Percentiles rank a stretch among this genome's conserved stretches.
phyloP scores from a whole-genome alignment of 2,797 vertebrate genomes.

The Anableps anableps region DNA sequence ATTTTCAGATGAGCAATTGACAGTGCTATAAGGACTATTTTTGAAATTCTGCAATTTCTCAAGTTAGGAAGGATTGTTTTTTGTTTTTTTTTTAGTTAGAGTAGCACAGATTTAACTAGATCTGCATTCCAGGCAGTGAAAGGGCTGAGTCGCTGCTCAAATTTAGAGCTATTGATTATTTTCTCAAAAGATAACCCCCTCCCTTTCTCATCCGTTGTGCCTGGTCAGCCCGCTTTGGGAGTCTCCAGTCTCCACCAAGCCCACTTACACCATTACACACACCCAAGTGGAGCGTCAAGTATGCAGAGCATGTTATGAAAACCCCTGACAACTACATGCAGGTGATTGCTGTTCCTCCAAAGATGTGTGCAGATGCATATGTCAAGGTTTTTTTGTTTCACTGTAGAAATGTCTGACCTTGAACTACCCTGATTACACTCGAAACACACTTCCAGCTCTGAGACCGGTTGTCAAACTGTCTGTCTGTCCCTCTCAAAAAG shows the following conservation, averaged over 20 bases:
- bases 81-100: background rate
- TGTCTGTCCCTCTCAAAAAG: slow-evolving; percentile 29
- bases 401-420: background rate
- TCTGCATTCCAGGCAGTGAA: slow-evolving; percentile 21
- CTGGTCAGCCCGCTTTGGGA: slow-evolving; percentile 47
- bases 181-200: slow-evolving; percentile 49
- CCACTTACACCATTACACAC: slow-evolving; percentile 13
- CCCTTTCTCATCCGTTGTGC: slow-evolving; percentile 34
- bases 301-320: slow-evolving; percentile 15
- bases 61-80: background rate
- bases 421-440: slow-evolving; percentile 8
- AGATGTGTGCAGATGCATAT: slow-evolving; percentile 22
- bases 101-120: slow-evolving; percentile 17
- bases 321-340: slow-evolving; percentile 20
- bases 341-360: slow-evolving; percentile 16
- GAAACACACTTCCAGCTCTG: background rate
- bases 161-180: slow-evolving; percentile 60
- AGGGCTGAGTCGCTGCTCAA: slow-evolving; percentile 24
- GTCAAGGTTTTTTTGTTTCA: slow-evolving; percentile 15
- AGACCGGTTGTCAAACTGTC: slow-evolving; percentile 33
- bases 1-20: background rate
- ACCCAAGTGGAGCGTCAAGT: slow-evolving; percentile 9
- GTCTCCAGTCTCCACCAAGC: slow-evolving; percentile 48
- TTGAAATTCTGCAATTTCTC: background rate
- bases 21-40: background rate